Evolutionary conservation across 2,797 vertebrate species (phyloP).

Genomic region (Propithecus perrieri): DNA sequence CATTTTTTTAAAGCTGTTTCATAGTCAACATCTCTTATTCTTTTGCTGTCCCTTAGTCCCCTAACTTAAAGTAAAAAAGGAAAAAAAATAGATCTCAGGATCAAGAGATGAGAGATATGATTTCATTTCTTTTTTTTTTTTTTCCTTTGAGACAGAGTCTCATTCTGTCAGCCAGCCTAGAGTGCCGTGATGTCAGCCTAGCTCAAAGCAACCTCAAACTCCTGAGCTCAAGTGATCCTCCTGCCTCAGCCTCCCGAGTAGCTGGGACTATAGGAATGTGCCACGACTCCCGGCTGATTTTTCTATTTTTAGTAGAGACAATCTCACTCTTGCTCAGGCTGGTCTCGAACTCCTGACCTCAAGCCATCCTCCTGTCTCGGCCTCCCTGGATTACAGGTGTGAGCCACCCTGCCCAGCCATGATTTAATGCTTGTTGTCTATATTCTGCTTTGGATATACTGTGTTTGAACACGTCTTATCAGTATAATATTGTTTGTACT

Average conservation of each 20-base stretch:
- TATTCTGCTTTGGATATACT: background rate
- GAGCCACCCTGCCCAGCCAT: background rate
- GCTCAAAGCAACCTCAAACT: too few species aligned
- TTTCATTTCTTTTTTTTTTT: background rate
- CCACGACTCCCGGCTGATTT: too few species aligned
- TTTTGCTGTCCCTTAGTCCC: background rate
- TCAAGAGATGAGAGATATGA: background rate
- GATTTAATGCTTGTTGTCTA: background rate
- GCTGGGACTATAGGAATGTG: too few species aligned
- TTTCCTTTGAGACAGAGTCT: background rate
- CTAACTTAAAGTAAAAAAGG: background rate
- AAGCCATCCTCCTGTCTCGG: too few species aligned
- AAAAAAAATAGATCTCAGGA: background rate
- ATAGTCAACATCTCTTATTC: background rate
- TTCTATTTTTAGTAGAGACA: too few species aligned
- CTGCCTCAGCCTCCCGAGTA: too few species aligned
- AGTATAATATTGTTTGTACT: background rate
- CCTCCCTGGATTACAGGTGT: too few species aligned
- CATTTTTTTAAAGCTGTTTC: background rate
- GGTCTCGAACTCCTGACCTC: too few species aligned
- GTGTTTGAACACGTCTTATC: background rate
- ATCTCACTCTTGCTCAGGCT: too few species aligned
- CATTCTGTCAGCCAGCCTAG: too few species aligned
- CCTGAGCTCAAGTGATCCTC: too few species aligned
- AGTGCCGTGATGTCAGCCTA: too few species aligned